phyloP scores from a whole-genome alignment of 2,888 invertebrate species.

The Exocentrus adspersus region DNA sequence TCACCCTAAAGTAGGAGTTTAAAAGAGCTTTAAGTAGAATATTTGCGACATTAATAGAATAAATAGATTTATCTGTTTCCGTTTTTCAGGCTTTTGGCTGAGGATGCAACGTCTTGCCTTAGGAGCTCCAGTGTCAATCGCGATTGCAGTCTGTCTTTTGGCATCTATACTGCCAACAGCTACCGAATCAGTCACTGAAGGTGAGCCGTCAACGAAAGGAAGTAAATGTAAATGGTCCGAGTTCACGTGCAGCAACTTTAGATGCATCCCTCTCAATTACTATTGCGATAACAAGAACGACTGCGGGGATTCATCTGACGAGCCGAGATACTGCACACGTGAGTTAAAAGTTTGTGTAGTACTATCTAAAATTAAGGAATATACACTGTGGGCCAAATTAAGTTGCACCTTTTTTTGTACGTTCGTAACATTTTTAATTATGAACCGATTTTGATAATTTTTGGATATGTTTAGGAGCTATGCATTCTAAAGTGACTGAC shows the following conservation, averaged over 20 bases:
- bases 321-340: constrained; percentile 85
- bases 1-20: no score
- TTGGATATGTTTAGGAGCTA: no score
- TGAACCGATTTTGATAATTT: no score
- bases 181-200: constrained; percentile 19
- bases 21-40: no score
- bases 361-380: no score
- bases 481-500: no score
- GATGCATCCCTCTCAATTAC: constrained; percentile 75
- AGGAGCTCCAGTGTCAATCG: constrained; percentile 32
- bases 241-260: constrained; percentile 74
- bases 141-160: constrained; percentile 30
- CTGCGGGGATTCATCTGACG: constrained; percentile 83
- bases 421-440: no score
- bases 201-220: constrained; percentile 6
- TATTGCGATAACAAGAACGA: constrained; percentile 84
- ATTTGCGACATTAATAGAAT: no score
- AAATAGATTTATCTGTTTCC: neutral
- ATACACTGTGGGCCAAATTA: no score
- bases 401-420: no score
- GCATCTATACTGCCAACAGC: constrained; percentile 23
- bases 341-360: no score
- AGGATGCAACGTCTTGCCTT: constrained; percentile 34
- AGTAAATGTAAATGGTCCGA: constrained; percentile 73
- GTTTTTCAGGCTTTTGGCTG: constrained; percentile 13